Conservation (phyloP, 2,113 vertebrate species). For the Pithys albifrons region DNA sequence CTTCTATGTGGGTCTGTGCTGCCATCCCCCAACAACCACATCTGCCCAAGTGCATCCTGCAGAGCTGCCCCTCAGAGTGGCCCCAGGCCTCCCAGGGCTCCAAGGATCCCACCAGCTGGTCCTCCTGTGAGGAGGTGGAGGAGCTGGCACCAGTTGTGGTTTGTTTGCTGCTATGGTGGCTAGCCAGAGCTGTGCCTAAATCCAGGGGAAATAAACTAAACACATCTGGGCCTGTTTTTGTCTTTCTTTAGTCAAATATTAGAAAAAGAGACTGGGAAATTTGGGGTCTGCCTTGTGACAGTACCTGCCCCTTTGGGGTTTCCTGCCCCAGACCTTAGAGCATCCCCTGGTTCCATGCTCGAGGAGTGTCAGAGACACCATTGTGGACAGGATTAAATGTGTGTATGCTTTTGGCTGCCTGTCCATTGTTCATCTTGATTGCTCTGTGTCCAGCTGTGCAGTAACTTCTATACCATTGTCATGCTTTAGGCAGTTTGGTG, state of each 20-base stretch:
- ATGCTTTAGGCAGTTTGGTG: neutral
- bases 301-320: neutral
- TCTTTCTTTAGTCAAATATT: neutral
- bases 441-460: neutral
- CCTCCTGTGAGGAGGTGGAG: rapidly evolving
- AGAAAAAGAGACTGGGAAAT: rapidly evolving
- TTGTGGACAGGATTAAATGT: neutral
- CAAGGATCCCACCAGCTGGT: neutral
- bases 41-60: neutral
- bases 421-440: neutral
- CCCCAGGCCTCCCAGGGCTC: neutral
- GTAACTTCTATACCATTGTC: rapidly evolving
- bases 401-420: neutral
- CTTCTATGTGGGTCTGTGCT: neutral
- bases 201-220: constrained; percentile 50
- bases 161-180: neutral
- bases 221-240: neutral
- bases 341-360: rapidly evolving
- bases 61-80: neutral
- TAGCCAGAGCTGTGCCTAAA: constrained; percentile 36
- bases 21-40: neutral
- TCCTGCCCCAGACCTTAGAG: neutral
- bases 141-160: neutral
- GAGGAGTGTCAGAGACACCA: rapidly evolving
- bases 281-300: neutral